Percentiles rank a stretch among this genome's conserved stretches.
These are phyloP conservation scores for Rhyzopertha dominica DNA, from an alignment of 1,140 invertebrate species.

Conservation along the genomic window DNA sequence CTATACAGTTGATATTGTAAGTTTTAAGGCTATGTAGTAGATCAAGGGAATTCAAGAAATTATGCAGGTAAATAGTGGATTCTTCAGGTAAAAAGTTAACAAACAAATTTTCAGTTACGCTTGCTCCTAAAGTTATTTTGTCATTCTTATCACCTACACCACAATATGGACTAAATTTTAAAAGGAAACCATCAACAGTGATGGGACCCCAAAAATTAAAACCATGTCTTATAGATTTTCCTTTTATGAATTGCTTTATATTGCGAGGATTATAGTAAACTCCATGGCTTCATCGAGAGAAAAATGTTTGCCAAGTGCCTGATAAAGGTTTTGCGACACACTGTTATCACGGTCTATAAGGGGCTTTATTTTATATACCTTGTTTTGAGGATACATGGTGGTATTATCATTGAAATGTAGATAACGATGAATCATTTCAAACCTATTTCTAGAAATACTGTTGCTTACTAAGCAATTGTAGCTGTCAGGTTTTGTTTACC, in stretches of 20 bases:
- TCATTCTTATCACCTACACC: constrained; percentile 15
- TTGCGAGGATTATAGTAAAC: constrained; percentile 21
- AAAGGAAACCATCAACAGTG: constrained; percentile 6
- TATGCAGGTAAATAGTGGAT: constrained; percentile 11
- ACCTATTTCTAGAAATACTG: too few species aligned
- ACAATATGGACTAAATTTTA: constrained; percentile 15
- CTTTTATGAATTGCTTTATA: constrained; percentile 25
- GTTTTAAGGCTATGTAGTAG: constrained; percentile 13
- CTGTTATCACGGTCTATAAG: constrained; percentile 15
- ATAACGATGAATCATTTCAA: too few species aligned
- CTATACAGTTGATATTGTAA: constrained; percentile 11
- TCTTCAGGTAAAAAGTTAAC: constrained; percentile 12
- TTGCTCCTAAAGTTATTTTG: constrained; percentile 13
- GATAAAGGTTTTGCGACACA: constrained; percentile 8
- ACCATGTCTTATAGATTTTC: constrained; percentile 23
- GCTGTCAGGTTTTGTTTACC: too few species aligned
- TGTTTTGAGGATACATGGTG: too few species aligned
- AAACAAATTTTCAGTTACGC: constrained; percentile 21
- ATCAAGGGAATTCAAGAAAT: constrained; percentile 21
- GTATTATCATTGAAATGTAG: too few species aligned
- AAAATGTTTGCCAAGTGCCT: constrained; percentile 13
- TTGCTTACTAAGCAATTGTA: too few species aligned
- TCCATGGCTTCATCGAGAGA: constrained; percentile 26
- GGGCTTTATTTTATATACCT: constrained; percentile 16
- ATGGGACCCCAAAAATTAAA: constrained; percentile 17